A percentile compares a stretch with the other conserved stretches of the same genome.
Evolutionary conservation across 2,888 invertebrate genomes (phyloP).

Genomic region (Acronicta alni): DNA sequence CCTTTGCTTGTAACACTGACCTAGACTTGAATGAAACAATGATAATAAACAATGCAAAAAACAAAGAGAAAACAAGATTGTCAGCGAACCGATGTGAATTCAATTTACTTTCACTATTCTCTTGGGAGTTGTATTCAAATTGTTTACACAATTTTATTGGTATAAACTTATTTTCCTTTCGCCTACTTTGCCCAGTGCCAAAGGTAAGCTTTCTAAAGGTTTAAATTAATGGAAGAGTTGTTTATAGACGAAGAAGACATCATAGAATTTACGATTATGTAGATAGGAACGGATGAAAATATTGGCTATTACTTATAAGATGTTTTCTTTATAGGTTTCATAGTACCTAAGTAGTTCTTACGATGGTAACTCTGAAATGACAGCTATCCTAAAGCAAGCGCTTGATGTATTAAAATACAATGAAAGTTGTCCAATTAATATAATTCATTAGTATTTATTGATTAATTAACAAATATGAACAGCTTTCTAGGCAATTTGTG

Average conservation of each 20-base stretch:
- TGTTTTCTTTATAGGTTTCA: conserved; percentile 13
- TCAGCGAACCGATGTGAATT: conserved; percentile 60
- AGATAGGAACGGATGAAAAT: conserved; percentile 19
- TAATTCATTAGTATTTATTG: conserved; percentile 21
- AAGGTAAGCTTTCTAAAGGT: conserved; percentile 54
- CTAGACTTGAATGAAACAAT: conserved; percentile 41
- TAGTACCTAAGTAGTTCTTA: conserved; percentile 11
- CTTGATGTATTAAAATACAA: conserved; percentile 20
- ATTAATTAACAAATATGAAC: conserved; percentile 21
- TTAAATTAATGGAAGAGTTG: conserved; percentile 34
- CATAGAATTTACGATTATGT: conserved; percentile 37
- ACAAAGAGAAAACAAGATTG: conserved; percentile 64
- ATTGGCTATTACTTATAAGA: conserved; percentile 15
- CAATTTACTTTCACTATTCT: conserved; percentile 70
- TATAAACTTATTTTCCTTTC: conserved; percentile 56
- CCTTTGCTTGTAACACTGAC: conserved; percentile 40
- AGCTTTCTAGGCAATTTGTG: conserved; percentile 25
- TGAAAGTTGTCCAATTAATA: conserved; percentile 19
- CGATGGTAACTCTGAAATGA: conserved; percentile 20
- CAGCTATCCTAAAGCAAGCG: conserved; percentile 4
- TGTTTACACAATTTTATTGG: conserved; percentile 62
- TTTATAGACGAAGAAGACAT: conserved; percentile 29
- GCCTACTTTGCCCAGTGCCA: conserved; percentile 35
- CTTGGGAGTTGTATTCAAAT: conserved; percentile 62
- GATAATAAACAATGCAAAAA: conserved; percentile 26